These are phyloP conservation scores for Ammodytes dubius DNA, from an alignment of 2,113 vertebrate genomes.

Conservation along the genomic window DNA sequence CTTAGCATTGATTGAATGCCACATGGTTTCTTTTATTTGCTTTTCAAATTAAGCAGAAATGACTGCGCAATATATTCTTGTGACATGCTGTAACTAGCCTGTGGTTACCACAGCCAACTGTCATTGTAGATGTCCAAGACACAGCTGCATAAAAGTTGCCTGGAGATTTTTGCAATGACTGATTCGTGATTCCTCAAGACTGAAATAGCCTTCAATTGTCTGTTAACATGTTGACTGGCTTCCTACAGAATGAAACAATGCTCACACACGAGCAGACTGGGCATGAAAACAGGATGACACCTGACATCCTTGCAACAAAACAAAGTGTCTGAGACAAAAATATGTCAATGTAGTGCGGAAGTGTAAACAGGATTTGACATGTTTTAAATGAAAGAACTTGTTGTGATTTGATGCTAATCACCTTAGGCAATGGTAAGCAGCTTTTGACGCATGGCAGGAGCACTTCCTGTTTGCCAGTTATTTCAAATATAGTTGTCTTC, in stretches of 20 bases:
- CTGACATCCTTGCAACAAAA: conserved; percentile 76
- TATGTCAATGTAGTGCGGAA: conserved; percentile 22
- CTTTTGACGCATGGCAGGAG: conserved; percentile 66
- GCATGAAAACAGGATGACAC: conserved; percentile 85
- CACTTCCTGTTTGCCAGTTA: conserved; percentile 66
- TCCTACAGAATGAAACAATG: conserved; percentile 74
- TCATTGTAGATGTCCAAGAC: conserved; percentile 48
- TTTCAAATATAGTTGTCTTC: conserved; percentile 47
- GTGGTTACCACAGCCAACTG: neutral
- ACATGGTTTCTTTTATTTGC: conserved; percentile 17
- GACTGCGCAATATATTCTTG: conserved; percentile 27
- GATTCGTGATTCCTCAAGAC: conserved; percentile 50
- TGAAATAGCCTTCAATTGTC: conserved; percentile 69
- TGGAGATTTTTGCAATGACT: conserved; percentile 51
- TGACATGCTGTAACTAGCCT: conserved; percentile 27
- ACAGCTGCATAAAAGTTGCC: conserved; percentile 58
- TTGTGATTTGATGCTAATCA: conserved; percentile 69
- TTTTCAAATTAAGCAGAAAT: conserved; percentile 36
- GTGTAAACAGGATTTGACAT: conserved; percentile 81
- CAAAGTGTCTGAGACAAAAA: conserved; percentile 42
- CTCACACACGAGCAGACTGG: conserved; percentile 43
- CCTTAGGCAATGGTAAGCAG: conserved; percentile 65
- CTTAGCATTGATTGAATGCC: conserved; percentile 7
- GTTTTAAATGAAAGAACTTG: conserved; percentile 65
- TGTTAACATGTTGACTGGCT: conserved; percentile 52